Evolutionary conservation across 2,888 invertebrate genomes (phyloP).

Genomic region (Parnassius orleans): DNA sequence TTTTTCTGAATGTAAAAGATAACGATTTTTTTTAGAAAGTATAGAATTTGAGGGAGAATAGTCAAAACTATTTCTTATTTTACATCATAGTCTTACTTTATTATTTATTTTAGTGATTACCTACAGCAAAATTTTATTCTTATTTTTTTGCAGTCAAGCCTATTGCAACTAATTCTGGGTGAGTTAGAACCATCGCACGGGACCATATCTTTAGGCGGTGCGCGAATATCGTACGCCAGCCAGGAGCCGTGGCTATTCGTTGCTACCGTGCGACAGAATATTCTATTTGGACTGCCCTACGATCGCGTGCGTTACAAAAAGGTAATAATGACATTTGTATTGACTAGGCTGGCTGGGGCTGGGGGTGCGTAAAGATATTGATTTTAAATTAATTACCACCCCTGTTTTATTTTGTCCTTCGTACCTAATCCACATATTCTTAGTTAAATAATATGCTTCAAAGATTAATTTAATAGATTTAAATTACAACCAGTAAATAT

Average conservation of each 20-base stretch:
- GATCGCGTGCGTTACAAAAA: constrained; percentile 75
- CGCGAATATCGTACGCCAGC: constrained; percentile 84
- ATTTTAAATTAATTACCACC: neutral
- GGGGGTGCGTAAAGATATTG: neutral
- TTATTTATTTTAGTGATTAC: too few species aligned
- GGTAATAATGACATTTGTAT: constrained; percentile 40
- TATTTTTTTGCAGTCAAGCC: constrained; percentile 73
- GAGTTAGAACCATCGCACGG: constrained; percentile 85
- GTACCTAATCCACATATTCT: neutral
- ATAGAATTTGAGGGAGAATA: too few species aligned
- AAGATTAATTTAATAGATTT: too few species aligned
- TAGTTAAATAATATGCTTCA: too few species aligned
- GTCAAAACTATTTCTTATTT: too few species aligned
- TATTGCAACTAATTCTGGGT: constrained; percentile 85
- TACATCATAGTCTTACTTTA: too few species aligned
- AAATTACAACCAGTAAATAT: too few species aligned
- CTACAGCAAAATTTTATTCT: too few species aligned
- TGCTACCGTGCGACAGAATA: constrained; percentile 87
- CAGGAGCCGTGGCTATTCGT: constrained; percentile 91
- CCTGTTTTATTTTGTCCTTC: neutral
- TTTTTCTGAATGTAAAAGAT: too few species aligned
- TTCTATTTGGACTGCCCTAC: constrained; percentile 86
- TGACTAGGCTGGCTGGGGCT: neutral
- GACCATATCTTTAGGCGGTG: constrained; percentile 81
- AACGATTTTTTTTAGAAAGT: too few species aligned